Evolutionary conservation across 2,888 invertebrate genomes (phyloP), one percentile per base, ranked within the genome.

Genomic region (Trachelus stipa): DNA sequence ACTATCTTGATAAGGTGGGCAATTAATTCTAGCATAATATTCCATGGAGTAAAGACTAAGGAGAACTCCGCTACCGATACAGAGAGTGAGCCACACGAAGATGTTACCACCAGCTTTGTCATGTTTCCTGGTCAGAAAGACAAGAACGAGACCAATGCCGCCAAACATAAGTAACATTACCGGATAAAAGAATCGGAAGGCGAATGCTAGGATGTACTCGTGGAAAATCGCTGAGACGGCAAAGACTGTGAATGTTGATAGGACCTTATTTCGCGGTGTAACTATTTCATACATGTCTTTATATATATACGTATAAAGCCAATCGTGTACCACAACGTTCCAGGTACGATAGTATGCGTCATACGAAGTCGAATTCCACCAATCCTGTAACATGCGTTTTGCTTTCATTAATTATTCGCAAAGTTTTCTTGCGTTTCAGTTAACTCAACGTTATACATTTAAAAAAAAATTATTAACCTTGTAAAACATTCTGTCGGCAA

Each of bases 241-340:
- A 85, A 98, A 97, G 0, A 97, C 97, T 11, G 92, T 87, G 1
- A 94, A 88, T 84, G 94, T 94, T 0, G 96, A 93, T 0, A 93
- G 81, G 0, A 90, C 69, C 75, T 92, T 93, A 77, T 92, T 93
- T 12, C 92, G 90, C 1, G 91, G 90, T 3, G 91, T 89, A 0
- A 94, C 79, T 33, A 92, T 84, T 75, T 91, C 92, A 81, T 92
- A 91, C 56, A 92, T 84, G 76, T 91, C 98, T 86, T 94, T 95
- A 92, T 97, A 98, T 79, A 99, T 93, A 91, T 98, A 98, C 6
- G 95, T 95, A 86, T 97, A 96, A 0, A 99, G 93, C 98, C 98
- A 99, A 84, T 98, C 97, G 90, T 98, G 97, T 0, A 99, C 98
- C 0, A 98, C 95, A 30, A 97, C 94, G 91, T 99, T 99, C 99